Evolutionary conservation across 2,797 vertebrate genomes (phyloP).

Genomic region (Vespertilio murinus): DNA sequence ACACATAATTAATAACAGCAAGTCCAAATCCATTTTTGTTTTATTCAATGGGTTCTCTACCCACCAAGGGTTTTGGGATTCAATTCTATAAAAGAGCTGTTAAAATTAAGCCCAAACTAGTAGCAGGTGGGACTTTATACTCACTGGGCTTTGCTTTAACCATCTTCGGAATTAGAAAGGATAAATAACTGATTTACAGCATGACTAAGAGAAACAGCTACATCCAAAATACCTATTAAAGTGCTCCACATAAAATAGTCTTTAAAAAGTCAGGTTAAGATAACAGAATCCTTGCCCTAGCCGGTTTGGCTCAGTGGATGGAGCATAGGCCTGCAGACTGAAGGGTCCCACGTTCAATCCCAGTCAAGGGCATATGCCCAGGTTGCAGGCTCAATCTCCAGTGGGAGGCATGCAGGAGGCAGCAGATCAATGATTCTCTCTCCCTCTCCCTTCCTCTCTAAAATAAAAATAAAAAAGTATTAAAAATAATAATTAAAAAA

Average conservation of each 20-base stretch:
- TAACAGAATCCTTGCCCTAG: neutral
- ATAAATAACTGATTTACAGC: neutral
- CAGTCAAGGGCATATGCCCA: no score
- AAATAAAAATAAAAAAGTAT: no score
- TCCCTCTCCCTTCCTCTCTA: no score
- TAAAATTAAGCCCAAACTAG: neutral
- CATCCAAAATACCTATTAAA: neutral
- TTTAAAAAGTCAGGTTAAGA: constrained; percentile 7
- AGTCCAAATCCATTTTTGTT: constrained; percentile 20
- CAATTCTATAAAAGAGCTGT: neutral
- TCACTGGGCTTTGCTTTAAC: constrained; percentile 22
- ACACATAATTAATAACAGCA: constrained; percentile 13
- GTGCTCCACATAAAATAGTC: neutral
- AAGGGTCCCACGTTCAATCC: no score
- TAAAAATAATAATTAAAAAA: no score
- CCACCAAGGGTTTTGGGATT: neutral
- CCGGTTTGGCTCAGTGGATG: no score
- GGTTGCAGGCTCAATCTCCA: no score
- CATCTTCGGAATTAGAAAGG: neutral
- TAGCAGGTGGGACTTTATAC: neutral
- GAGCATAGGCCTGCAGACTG: no score
- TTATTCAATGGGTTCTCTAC: neutral
- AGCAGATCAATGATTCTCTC: no score
- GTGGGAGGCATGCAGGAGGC: no score
- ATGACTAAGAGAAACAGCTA: neutral